These are phyloP conservation scores for Tolmerus cingulatus DNA, from an alignment of 2,888 invertebrate genomes.

Conservation along the genomic window DNA sequence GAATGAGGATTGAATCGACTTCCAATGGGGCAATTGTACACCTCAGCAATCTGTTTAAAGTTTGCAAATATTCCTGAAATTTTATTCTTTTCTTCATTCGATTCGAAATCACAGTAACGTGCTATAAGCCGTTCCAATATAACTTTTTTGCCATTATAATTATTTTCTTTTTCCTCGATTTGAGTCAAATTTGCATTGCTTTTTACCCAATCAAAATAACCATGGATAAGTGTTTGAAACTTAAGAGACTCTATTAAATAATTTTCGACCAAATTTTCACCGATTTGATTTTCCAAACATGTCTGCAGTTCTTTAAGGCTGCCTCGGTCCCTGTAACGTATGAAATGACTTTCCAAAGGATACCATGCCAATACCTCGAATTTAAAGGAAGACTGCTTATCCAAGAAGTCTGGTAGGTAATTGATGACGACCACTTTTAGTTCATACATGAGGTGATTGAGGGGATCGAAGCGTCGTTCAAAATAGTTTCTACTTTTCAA, in stretches of 20 bases:
- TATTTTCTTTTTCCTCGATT: not conserved
- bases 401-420: not conserved
- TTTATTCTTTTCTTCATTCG: not conserved
- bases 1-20: not conserved
- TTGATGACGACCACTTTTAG: not conserved
- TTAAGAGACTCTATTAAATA: not conserved
- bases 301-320: not conserved
- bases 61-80: not conserved
- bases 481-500: not conserved
- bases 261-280: not conserved
- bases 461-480: not conserved
- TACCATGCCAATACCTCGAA: not conserved
- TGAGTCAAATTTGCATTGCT: not conserved
- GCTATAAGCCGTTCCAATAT: not conserved
- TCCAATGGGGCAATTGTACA: not conserved
- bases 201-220: not conserved
- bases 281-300: not conserved
- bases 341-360: not conserved
- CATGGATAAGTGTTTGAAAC: not conserved
- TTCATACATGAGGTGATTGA: not conserved
- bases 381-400: not conserved
- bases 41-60: not conserved
- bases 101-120: not conserved
- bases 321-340: not conserved
- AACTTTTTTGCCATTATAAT: not conserved